Base-by-base conservation (phyloP, 2,888 invertebrate genomes). In the Cryptops parisi region DNA sequence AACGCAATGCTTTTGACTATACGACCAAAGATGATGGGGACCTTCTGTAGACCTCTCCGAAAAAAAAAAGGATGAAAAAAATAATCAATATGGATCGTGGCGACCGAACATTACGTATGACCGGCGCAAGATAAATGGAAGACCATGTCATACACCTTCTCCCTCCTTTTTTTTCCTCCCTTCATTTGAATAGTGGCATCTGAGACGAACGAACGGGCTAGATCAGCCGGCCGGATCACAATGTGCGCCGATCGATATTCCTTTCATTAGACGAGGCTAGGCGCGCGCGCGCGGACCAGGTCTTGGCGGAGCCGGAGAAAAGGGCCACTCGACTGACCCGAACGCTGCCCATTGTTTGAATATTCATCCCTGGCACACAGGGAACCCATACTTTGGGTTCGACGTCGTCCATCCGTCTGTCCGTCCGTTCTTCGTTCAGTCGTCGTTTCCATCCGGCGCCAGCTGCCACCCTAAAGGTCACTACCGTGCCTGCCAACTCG, bases 181-280 rank as follows among this genome's bases (percentile, higher is more conserved):
- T n/a, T 41, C 43, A 41, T 41, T 41, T 41, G 43, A 41, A 41
- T 41, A 41, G 43, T 19, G 43, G 43, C 43, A 19, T 41, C 17
- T 17, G 43, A 6, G 43, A 41, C 43, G 43, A 41, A 6, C 17
- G 43, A 19, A 41, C n/a, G n/a, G n/a, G n/a, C 15, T 15, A 33
- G 33, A 33, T 33, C 33, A 33, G 33, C 33, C 33, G 33, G 15
- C n/a, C 33, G 33, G 33, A 33, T 33, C 33, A 33, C 33, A 33
- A 33, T 33, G 33, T 33, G 9, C 5, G 43, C 19, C 5, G 43
- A 41, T 41, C 43, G 43, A 41, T 41, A 41, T 41, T 41, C 43
- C 43, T 41, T 41, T 41, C 43, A 41, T 41, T 41, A 41, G 17
- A 19, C 38, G n/a, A n/a, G n/a, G n/a, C n/a, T n/a, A n/a, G n/a